Conservation (phyloP, 2,888 invertebrate species). For the Drosophila tripunctata region DNA sequence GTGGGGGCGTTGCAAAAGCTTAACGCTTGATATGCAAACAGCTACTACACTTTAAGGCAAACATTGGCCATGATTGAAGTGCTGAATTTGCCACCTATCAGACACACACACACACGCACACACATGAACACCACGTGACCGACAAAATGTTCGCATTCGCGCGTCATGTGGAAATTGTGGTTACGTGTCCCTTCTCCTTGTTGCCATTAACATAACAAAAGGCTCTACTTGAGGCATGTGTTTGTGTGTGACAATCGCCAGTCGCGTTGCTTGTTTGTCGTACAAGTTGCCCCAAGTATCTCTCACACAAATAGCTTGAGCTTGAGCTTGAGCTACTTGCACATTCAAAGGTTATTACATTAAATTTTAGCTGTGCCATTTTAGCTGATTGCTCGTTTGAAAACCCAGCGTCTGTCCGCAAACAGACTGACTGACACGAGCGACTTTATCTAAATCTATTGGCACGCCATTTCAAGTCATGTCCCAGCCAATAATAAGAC, state of each 20-base stretch:
- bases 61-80: constrained; percentile 57
- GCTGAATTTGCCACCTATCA: constrained; percentile 58
- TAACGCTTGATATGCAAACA: constrained; percentile 74
- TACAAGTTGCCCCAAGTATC: constrained; percentile 56
- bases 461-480: constrained; percentile 53
- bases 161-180: constrained; percentile 71
- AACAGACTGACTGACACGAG: constrained; percentile 25
- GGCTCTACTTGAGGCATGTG: constrained; percentile 25
- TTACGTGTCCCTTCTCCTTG: constrained; percentile 57
- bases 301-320: too few species aligned
- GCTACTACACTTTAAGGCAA: constrained; percentile 32
- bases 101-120: too few species aligned
- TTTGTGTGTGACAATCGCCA: constrained; percentile 30
- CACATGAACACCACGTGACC: constrained; percentile 36
- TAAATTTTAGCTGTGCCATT: constrained; percentile 79
- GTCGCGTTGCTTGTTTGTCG: constrained; percentile 45
- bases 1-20: constrained; percentile 45
- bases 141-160: constrained; percentile 38
- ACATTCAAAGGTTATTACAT: constrained; percentile 80
- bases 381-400: constrained; percentile 75
- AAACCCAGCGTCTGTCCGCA: constrained; percentile 18
- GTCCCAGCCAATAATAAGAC: constrained; percentile 60
- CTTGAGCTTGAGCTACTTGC: constrained; percentile 61
- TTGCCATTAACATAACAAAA: constrained; percentile 76
- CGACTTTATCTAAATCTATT: constrained; percentile 75